Evolutionary conservation across 2,888 invertebrate species (phyloP), one percentile per base, ranked within the genome.

Genomic region (Agrilus mali): DNA sequence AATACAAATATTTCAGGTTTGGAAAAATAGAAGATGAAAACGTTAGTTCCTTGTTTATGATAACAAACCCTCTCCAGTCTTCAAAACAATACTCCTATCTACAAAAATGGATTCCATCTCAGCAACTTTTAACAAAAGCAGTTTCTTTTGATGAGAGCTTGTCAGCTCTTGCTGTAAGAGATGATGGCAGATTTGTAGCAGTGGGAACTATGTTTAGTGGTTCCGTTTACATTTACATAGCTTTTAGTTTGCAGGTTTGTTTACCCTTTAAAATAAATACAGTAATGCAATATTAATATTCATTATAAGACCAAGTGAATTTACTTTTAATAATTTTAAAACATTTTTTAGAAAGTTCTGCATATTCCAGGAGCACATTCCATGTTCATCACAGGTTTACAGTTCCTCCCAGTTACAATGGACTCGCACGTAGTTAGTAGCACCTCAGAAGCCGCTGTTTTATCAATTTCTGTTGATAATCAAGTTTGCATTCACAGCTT

Each of bases 391-490:
- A 97, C 97, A 41, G 95, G 94, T 10, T 70, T 98, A 53, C 86
- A 89, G 70, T 97, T 98, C 71, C 71, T 96, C 55, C 89, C 92
- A 22, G 75, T 76, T 47, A 71, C 71, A 10, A 73, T 72, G 56
- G 84, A 86, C 62, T 80, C 80, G 17, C 80, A 82, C 36, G 73
- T 83, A 36, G 77, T 86, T 47, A 79, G 82, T 14, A 78, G 79
- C 58, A 78, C 80, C 58, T 73, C 81, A 38, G 88, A 89, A 66
- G 86, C 90, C 42, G 90, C 93, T 36, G 83, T 95, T 51, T 74
- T 96, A 51, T 93, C 93, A 63, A 92, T 96, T 60, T 94, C 94
- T 20, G 92, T 94, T 33, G 96, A 96, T 74, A 95, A 95, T 71
- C 82, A 84, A 68, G 81, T 93, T 53, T 84, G 85, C 65, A 82